phyloP scores from a whole-genome alignment of 2,888 invertebrate genomes.

The Synergus itoensis region DNA sequence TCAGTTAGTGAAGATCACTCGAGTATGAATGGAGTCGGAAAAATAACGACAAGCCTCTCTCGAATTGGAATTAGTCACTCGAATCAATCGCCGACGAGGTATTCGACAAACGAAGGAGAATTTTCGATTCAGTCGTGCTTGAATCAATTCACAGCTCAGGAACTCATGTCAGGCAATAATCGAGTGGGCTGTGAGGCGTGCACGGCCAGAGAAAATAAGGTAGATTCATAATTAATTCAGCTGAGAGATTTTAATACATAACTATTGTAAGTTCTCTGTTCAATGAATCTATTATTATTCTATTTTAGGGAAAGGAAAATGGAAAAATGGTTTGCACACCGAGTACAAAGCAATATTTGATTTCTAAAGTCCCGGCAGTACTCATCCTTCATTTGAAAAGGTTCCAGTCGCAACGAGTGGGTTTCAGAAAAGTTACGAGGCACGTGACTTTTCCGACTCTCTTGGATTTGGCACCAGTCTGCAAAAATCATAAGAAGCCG shows the following conservation, averaged over 20 bases:
- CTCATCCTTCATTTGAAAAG: constrained; percentile 97
- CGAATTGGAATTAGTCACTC: constrained; percentile 56
- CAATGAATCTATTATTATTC: too few relatives aligned
- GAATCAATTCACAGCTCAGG: constrained; percentile 94
- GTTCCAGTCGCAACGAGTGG: constrained; percentile 86
- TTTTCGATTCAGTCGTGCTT: constrained; percentile 94
- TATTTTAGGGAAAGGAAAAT: constrained; percentile 80
- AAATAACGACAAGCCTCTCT: constrained; percentile 61
- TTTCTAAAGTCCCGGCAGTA: constrained; percentile 95
- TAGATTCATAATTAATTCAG: constrained; percentile 51
- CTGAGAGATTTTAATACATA: not conserved
- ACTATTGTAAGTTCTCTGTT: too few relatives aligned
- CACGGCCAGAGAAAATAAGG: constrained; percentile 84
- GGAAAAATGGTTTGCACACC: constrained; percentile 87
- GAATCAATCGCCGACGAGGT: constrained; percentile 79
- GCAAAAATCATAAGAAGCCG: constrained; percentile 83
- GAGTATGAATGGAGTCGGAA: constrained; percentile 58
- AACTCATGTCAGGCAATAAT: constrained; percentile 94
- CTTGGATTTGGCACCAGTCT: constrained; percentile 94
- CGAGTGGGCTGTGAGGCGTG: constrained; percentile 96
- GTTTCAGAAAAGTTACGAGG: constrained; percentile 91
- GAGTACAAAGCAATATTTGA: constrained; percentile 90
- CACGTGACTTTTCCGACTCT: constrained; percentile 92
- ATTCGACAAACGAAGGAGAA: constrained; percentile 87
- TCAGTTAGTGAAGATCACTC: constrained; percentile 3